Base-by-base conservation (phyloP, 2,888 invertebrate genomes). In the Bellardia pandia region DNA sequence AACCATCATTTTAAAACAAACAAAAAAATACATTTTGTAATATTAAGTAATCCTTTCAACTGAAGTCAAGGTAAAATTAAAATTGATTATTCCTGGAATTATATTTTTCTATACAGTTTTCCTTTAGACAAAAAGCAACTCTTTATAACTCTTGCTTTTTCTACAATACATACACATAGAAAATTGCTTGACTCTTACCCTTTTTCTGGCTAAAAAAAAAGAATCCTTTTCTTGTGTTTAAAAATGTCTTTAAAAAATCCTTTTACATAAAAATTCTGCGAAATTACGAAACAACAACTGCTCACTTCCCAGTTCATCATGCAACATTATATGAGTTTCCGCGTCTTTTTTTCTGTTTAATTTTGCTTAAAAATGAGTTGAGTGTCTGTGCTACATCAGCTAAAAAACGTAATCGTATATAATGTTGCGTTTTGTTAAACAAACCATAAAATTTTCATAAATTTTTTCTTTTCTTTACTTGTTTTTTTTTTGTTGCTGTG, bases 381-480 rank as follows among this genome's bases (percentile, higher is more conserved):
- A 48, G 48, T 53, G 62, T 42, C 51, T 62, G 58, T 79, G 78
- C 80, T 53, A 64, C 75, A 78, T 82, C 82, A 79, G 82, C 85
- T 79, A 85, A 81, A 81, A 88, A 88, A 82, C 69, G 85, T 83
- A 85, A 84, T 81, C 88, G 74, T 85, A 77, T 88, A 88, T 88
- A 88, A 88, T 80, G 88, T 88, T 88, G 86, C 88, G 86, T 88
- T 88, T 85, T 85, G 85, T 86, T 85, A 83, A 84, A 81, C 85
- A 88, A 88, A 83, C 88, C 88, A 88, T 88, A 86, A 86, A 85
- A 87, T 85, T 85, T 77, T 77, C 62, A 64, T 74, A 66, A 84
- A 48, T 80, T 83, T 82, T 45, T 45, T 42, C 7, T 0, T 48
- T 62, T 76, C 69, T 79, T 75, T 76, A 37, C 3, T 23, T n/a